Evolutionary conservation across 2,888 invertebrate species (phyloP), one percentile per base, ranked within the genome.

Genomic region (Meloe dianella): DNA sequence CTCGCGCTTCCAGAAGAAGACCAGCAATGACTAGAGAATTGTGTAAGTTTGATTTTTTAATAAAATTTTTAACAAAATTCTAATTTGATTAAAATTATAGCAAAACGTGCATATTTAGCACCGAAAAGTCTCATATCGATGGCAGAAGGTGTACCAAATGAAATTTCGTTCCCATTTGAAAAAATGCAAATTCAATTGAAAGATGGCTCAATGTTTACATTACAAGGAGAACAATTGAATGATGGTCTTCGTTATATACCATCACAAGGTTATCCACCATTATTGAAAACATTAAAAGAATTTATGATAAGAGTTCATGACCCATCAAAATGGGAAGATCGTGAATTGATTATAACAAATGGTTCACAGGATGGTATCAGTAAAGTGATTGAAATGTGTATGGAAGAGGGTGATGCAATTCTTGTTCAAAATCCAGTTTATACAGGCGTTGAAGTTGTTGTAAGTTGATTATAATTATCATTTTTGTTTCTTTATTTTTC

Each of bases 311-410:
- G 85, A 59, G 81, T 89, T 12, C 93, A 93, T 78, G 85, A 87
- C 0, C 91, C 92, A 0, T 92, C 92, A 0, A 81, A 86, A 6
- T 86, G 88, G 86, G 83, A 87, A 1, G 84, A 87, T 2, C 85
- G 88, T 1, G 90, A 90, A 66, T 79, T 93, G 1, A 81, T 92
- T 41, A 85, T 93, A 29, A 92, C 92, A 5, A 88, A 89, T 72
- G 94, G 94, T 2, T 89, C 91, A 27, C 93, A 93, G 81, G 92
- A 93, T 79, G 93, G 91, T 7, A 87, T 94, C 67, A 90, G 90
- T 83, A 91, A 91, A 82, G 86, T 90, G 57, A 85, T 92, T 51
- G 92, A 93, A 75, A 87, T 93, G 82, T 82, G 91, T 64, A 79
- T 93, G n/a, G 87, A 88, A 56, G 87, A 87, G 0, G 91, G 90